A percentile compares a stretch with the other conserved stretches of the same genome.
Conservation (phyloP, 2,113 vertebrate species). For the Tachysurus vachellii region DNA sequence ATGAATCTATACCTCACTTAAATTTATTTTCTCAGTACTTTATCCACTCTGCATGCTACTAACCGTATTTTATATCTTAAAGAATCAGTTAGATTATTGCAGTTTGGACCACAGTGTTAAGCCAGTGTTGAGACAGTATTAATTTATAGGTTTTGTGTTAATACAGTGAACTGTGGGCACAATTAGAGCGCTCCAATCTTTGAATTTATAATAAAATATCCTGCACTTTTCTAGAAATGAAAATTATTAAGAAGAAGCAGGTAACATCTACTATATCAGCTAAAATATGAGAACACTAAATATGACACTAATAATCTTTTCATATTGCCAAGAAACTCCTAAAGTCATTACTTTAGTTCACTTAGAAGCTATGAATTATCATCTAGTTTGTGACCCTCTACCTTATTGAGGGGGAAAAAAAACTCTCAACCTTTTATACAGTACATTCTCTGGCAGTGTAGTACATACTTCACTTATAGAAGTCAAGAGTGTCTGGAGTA, state of each 20-base stretch:
- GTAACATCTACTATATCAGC: not conserved
- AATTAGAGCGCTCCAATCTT: not conserved
- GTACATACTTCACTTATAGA: not conserved
- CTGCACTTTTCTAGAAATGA: not conserved
- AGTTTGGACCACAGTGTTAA: not conserved
- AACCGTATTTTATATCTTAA: not conserved
- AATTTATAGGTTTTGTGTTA: not conserved
- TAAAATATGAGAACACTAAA: not conserved
- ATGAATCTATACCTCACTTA: too few species aligned
- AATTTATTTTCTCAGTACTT: not conserved
- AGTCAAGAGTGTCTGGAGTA: conserved; percentile 21
- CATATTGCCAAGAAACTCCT: conserved; percentile 15
- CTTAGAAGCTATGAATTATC: not conserved
- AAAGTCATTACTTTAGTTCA: not conserved
- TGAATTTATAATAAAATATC: not conserved
- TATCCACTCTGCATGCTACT: not conserved
- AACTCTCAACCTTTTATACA: not conserved
- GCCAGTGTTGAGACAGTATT: not conserved
- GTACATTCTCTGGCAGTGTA: not conserved
- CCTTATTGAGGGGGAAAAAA: too few species aligned
- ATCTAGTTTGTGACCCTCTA: conserved; percentile 1
- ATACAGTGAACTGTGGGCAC: not conserved
- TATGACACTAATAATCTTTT: not conserved
- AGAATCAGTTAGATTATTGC: not conserved
- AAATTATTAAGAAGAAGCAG: not conserved